phyloP scores from a whole-genome alignment of 1,140 invertebrate genomes.

The Hermatobates lingyangjiaoensis region DNA sequence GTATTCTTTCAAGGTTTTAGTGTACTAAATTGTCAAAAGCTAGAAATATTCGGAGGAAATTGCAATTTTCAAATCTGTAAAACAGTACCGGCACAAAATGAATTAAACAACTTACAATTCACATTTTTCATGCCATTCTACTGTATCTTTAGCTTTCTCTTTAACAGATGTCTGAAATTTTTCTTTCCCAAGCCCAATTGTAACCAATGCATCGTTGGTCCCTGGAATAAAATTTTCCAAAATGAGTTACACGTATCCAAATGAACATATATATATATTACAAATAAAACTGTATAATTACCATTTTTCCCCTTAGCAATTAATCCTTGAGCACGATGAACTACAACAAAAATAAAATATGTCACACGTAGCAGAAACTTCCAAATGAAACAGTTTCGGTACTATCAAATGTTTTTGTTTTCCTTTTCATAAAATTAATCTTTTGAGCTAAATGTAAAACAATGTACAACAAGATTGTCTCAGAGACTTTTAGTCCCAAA shows the following conservation, averaged over 20 bases:
- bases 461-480: too few species aligned
- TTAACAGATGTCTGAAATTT: slow-evolving; percentile 92
- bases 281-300: slow-evolving; percentile 20
- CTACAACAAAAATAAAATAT: slow-evolving; percentile 34
- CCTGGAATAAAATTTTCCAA: slow-evolving; percentile 23
- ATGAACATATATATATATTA: background rate
- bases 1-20: too few species aligned
- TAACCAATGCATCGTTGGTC: slow-evolving; percentile 89
- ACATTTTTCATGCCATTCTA: slow-evolving; percentile 91
- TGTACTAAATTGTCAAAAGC: too few species aligned
- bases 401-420: too few species aligned
- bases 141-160: slow-evolving; percentile 59
- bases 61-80: too few species aligned
- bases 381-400: too few species aligned
- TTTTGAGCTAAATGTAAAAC: too few species aligned
- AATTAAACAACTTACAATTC: slow-evolving; percentile 48
- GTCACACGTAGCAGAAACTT: too few species aligned
- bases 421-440: too few species aligned
- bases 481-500: too few species aligned
- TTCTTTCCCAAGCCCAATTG: slow-evolving; percentile 81
- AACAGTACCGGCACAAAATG: too few species aligned
- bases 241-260: background rate
- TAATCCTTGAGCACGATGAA: slow-evolving; percentile 49
- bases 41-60: too few species aligned
- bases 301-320: slow-evolving; percentile 73